Evolutionary conservation across 2,113 vertebrate genomes (phyloP).

Genomic region (Ciconia stormi): DNA sequence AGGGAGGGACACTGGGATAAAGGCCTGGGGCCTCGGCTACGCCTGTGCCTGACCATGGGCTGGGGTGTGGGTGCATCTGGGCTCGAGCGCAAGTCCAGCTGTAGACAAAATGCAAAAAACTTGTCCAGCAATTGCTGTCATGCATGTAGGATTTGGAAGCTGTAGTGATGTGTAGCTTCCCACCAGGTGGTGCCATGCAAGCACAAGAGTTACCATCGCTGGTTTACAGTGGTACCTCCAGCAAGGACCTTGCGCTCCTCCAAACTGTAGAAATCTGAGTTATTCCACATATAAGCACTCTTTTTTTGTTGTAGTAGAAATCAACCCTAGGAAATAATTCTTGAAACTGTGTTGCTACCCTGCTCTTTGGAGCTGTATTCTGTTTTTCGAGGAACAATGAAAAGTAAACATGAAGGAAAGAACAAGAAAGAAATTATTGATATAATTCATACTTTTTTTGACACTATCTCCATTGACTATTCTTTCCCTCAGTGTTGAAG

Average conservation of each 20-base stretch:
- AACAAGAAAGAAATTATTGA: background rate
- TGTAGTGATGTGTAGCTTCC: background rate
- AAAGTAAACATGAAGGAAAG: background rate
- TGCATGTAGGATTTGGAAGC: background rate
- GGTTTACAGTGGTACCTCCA: accelerated
- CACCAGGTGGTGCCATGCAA: background rate
- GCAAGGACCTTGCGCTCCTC: background rate
- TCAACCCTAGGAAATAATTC: background rate
- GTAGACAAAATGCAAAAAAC: background rate
- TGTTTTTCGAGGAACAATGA: background rate
- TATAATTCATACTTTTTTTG: background rate
- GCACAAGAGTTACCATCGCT: background rate
- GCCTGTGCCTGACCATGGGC: background rate
- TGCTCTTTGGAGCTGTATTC: background rate
- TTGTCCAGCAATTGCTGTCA: background rate
- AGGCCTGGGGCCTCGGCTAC: accelerated
- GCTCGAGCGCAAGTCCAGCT: accelerated
- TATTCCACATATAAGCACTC: background rate
- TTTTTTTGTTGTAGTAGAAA: background rate
- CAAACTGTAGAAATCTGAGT: background rate
- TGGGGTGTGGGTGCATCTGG: background rate
- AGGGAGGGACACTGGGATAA: background rate
- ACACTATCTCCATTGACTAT: background rate
- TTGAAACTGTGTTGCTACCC: background rate
- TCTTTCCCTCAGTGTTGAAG: background rate